phyloP scores from a whole-genome alignment of 2,113 vertebrate species.

The Mugil cephalus region DNA sequence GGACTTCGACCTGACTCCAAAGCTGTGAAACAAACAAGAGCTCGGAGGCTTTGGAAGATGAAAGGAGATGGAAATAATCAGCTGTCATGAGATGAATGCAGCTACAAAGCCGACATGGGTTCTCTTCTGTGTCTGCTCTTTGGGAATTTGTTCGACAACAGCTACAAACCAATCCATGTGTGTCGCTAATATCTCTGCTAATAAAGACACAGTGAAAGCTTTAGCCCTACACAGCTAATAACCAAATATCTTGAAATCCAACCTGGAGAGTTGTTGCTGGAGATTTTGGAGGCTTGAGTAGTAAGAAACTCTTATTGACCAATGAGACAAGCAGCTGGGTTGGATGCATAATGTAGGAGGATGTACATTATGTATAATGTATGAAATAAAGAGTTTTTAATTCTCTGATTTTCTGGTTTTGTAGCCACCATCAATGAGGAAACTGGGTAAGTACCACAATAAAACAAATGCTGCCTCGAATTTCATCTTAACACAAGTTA shows the following conservation, averaged over 20 bases:
- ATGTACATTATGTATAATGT: too few species aligned
- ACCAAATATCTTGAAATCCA: background rate
- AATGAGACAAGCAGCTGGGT: too few species aligned
- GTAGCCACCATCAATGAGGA: too few species aligned
- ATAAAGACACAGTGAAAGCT: background rate
- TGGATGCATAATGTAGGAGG: too few species aligned
- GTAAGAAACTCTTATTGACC: too few species aligned
- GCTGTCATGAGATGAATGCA: conserved; percentile 42
- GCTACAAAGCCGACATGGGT: conserved; percentile 59
- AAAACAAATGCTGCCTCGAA: too few species aligned
- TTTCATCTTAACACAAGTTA: too few species aligned
- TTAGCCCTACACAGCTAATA: background rate
- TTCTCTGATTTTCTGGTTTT: too few species aligned
- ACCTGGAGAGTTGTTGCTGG: background rate
- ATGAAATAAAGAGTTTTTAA: too few species aligned
- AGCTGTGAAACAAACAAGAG: conserved; percentile 48
- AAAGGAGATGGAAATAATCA: conserved; percentile 18
- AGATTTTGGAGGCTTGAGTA: background rate
- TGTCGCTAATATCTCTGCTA: background rate
- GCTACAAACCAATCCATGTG: background rate
- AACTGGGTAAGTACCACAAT: too few species aligned
- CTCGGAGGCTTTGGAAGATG: conserved; percentile 15
- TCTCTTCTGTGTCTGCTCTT: conserved; percentile 10
- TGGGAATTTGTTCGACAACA: conserved; percentile 1
- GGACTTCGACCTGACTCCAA: conserved; percentile 22